Evolutionary conservation across 2,888 invertebrate species (phyloP).

Genomic region (Tachystola acroxantha): DNA sequence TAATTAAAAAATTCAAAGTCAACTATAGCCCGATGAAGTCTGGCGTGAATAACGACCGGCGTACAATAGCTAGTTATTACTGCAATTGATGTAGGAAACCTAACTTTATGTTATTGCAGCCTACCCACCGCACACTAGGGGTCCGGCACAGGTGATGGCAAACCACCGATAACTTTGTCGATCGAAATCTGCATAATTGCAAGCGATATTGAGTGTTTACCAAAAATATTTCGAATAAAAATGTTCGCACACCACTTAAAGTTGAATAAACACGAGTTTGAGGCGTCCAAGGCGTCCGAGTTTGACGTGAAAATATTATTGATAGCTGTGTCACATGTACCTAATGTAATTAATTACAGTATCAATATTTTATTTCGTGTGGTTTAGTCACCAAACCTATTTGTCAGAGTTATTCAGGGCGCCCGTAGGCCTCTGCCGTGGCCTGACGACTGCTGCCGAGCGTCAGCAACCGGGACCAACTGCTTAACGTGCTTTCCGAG

Average conservation of each 20-base stretch:
- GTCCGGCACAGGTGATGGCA: background rate
- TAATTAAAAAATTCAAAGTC: constrained; percentile 18
- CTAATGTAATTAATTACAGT: constrained; percentile 2
- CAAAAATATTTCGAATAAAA: constrained; percentile 2
- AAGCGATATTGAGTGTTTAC: constrained; percentile 11
- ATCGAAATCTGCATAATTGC: constrained; percentile 25
- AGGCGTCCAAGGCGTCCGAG: too few relatives aligned
- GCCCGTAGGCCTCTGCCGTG: too few relatives aligned
- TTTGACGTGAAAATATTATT: constrained; percentile 1
- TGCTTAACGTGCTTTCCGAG: too few relatives aligned
- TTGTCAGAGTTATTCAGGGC: too few relatives aligned
- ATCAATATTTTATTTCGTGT: too few relatives aligned
- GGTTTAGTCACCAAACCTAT: too few relatives aligned
- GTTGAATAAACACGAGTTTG: constrained; percentile 1
- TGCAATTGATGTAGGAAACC: constrained; percentile 49
- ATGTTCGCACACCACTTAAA: constrained; percentile 9
- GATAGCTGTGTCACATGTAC: too few relatives aligned
- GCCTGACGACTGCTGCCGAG: too few relatives aligned
- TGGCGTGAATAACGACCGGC: constrained; percentile 26
- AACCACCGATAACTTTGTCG: constrained; percentile 14
- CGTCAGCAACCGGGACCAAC: too few relatives aligned
- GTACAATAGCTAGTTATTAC: constrained; percentile 49
- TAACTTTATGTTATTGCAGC: constrained; percentile 15
- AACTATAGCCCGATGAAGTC: constrained; percentile 20
- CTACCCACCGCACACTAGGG: background rate